Base-by-base conservation (phyloP, 2,888 invertebrate species). In the Clepsis dumicolana region DNA sequence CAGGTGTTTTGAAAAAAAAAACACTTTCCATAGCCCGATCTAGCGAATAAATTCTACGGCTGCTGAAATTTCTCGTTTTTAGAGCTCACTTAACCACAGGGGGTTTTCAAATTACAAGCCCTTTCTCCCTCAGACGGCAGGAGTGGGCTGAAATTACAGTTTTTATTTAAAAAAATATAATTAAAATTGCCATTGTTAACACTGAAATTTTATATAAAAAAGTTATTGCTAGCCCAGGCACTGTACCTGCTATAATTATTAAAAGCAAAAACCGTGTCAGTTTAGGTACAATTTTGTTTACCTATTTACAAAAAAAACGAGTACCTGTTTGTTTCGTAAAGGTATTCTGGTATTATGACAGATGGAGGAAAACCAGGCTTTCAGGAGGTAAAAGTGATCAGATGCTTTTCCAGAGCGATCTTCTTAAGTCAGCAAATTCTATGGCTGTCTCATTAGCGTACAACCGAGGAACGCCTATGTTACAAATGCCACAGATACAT, bases 81-180 rank as follows among this genome's bases (percentile, higher is more conserved):
- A 59, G 29, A 27, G 38, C 27, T 50, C 25, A 48, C 48, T 50
- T 65, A 27, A 64, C 48, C 56, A 35, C 56, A 44, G n/a, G 25
- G 50, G 32, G 50, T 25, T 27, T 64, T 48, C 5, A 59, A 65
- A 52, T 32, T 62, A 59, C 50, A 25, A 16, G 24, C 57, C 48
- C 57, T n/a, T 44, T 14, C 54, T 27, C 24, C 50, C 25, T 57
- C 14, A 57, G 35, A 21, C 60, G 16, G 12, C 41, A 5, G 21
- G 54, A 54, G 53, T 18, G n/a, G 8, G 21, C 7, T 25, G 24
- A 16, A 35, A 53, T 63, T 25, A 64, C 32, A 35, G 48, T 32
- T 50, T 56, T 32, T 50, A 35, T 57, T 14, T 24, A 32, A 35
- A 52, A 50, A 35, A n/a, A 8, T 52, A 24, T 52, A 52, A 52